Evolutionary conservation across 2,888 invertebrate species (phyloP), one percentile per base, ranked within the genome.

Genomic region (Megamerina dolium): DNA sequence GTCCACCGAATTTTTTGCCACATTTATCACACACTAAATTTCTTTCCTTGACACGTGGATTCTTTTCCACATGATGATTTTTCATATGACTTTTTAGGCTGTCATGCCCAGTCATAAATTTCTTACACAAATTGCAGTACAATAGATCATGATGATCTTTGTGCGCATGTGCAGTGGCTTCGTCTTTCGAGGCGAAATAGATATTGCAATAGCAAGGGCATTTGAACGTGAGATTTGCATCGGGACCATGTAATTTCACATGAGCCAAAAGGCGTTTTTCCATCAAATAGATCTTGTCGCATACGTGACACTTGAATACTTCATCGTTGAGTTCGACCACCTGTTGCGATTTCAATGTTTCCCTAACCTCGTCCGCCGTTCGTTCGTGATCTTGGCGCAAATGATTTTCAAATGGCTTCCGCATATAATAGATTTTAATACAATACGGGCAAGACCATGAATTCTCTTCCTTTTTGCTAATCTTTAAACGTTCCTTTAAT

Each of bases 101-200:
- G 48, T 74, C 73, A 19, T 66, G 64, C 3, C 71, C 70, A 4
- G 69, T 64, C 59, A 74, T 73, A 8, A 65, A 64, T 55, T 73
- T 73, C 34, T 72, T 66, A 45, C 75, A 75, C 29, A 68, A 61
- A 21, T 64, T 61, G 48, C 75, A 75, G 32, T 66, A 71, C 51
- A 75, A 54, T 35, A 68, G 51, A 33, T 70, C 66, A 18, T 63
- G 62, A 54, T 76, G 75, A 23, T 52, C 57, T 21, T 58, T 53
- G 20, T 64, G 63, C 35, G 73, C 72, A 48, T 75, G 76, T 5
- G 60, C 59, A 6, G 63, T 64, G 35, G 71, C 67, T 36, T 70
- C 68, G 8, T 71, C 66, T 45, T 68, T 67, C 12, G 68, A 69
- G 32, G 56, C 55, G 50, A 74, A 75, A 46, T 63, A 64, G 18